Conservation (phyloP, 2,113 vertebrate genomes). For the Egretta garzetta region DNA sequence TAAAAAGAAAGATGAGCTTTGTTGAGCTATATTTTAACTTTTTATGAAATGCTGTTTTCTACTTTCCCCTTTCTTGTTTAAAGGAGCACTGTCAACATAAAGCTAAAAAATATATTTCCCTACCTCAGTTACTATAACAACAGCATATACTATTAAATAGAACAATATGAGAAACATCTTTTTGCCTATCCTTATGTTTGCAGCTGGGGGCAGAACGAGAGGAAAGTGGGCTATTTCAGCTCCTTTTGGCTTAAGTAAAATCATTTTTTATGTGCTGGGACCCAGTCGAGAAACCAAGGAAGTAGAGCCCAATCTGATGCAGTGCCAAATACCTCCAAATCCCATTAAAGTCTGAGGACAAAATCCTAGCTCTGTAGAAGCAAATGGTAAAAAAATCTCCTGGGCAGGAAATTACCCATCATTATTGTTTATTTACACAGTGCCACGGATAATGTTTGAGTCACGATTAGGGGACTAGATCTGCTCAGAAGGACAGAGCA, state of each 20-base stretch:
- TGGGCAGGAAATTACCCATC: neutral
- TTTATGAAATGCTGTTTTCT: constrained; percentile 42
- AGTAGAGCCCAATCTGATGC: neutral
- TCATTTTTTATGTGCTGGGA: neutral
- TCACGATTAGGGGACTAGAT: neutral
- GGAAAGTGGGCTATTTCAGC: neutral
- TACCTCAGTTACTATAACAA: constrained; percentile 30
- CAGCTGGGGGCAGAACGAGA: neutral
- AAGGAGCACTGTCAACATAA: constrained; percentile 12
- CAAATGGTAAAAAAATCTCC: neutral
- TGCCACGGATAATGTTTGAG: neutral
- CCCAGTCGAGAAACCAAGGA: neutral
- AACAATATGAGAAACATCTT: neutral
- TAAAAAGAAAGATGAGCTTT: constrained; percentile 38
- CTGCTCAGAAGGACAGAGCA: neutral
- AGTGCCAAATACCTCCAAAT: neutral
- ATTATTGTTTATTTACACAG: neutral
- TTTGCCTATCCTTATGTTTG: neutral
- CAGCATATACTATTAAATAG: neutral
- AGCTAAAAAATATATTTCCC: constrained; percentile 47
- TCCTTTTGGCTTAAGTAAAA: neutral
- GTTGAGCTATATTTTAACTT: constrained; percentile 28
- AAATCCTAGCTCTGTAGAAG: neutral
- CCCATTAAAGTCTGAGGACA: neutral
- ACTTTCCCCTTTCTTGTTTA: constrained; percentile 42